phyloP scores from a whole-genome alignment of 2,888 invertebrate species.

The Cenopis cana region DNA sequence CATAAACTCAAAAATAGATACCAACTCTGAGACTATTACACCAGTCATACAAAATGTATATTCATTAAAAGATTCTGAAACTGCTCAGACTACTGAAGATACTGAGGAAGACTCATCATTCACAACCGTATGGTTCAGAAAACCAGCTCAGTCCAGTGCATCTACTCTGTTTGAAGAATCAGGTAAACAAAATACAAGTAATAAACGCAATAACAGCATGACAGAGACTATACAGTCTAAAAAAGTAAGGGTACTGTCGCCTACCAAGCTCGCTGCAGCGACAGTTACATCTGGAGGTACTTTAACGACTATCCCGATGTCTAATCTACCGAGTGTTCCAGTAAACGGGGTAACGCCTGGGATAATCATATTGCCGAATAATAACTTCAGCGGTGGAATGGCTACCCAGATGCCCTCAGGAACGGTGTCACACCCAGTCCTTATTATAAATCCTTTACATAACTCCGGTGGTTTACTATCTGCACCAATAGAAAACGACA shows the following conservation, averaged over 20 bases:
- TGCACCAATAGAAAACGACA: background rate
- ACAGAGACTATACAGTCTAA: background rate
- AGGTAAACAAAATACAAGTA: background rate
- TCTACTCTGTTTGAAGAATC: background rate
- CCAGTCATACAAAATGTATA: conserved; percentile 48
- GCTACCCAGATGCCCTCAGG: background rate
- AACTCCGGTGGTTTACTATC: background rate
- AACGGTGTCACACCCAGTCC: conserved; percentile 3
- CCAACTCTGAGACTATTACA: conserved; percentile 1
- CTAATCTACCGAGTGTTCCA: background rate
- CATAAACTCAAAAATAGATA: conserved; percentile 10
- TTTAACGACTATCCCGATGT: background rate
- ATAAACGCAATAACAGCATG: conserved; percentile 18
- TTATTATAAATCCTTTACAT: conserved; percentile 20
- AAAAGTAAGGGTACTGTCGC: conserved; percentile 25
- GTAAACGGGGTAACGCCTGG: background rate
- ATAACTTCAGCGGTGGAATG: background rate
- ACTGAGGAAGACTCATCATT: conserved; percentile 33
- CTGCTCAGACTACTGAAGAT: conserved; percentile 8
- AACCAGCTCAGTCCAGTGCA: conserved; percentile 6
- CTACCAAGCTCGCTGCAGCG: conserved; percentile 8
- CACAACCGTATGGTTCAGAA: conserved; percentile 12
- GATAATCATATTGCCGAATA: conserved; percentile 17
- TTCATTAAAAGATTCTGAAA: conserved; percentile 44
- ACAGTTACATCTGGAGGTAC: background rate